phyloP scores from a whole-genome alignment of 1,140 invertebrate genomes.

The Diabrotica virgifera region DNA sequence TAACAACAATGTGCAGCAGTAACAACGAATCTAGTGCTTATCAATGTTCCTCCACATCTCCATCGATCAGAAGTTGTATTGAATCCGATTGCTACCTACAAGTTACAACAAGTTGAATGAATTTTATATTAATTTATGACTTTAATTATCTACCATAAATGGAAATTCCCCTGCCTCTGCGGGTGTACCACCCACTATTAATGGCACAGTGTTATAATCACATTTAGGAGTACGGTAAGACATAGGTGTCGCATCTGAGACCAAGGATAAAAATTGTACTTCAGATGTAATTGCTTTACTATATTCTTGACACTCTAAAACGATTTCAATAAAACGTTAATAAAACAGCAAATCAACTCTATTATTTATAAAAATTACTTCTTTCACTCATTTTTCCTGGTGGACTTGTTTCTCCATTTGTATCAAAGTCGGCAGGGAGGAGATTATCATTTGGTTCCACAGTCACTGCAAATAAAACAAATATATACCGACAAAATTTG shows the following conservation, averaged over 20 bases:
- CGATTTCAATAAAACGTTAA: not conserved
- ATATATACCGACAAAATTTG: too few relatives aligned
- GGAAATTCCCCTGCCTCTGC: conserved; percentile 55
- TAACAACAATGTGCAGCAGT: conserved; percentile 46
- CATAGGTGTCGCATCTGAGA: conserved; percentile 40
- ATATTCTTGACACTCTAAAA: conserved; percentile 51
- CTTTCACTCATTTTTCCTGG: too few relatives aligned
- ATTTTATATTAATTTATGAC: not conserved
- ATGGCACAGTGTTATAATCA: conserved; percentile 46
- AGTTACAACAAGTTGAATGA: conserved; percentile 6
- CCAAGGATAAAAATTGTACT: conserved; percentile 46
- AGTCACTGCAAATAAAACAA: too few relatives aligned
- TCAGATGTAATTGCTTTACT: conserved; percentile 38
- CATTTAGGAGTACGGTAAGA: conserved; percentile 45
- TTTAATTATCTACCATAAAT: conserved; percentile 52
- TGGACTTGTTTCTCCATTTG: too few relatives aligned
- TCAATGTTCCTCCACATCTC: conserved; percentile 45
- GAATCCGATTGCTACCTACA: conserved; percentile 41
- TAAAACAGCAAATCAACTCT: too few relatives aligned
- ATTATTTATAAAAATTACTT: too few relatives aligned
- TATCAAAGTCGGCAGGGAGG: too few relatives aligned
- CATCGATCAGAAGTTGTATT: conserved; percentile 30
- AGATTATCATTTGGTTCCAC: too few relatives aligned
- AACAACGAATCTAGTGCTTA: conserved; percentile 44
- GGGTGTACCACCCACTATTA: conserved; percentile 56